Base-by-base conservation (phyloP, 2,888 invertebrate species). In the Stenichneumon culpator region DNA sequence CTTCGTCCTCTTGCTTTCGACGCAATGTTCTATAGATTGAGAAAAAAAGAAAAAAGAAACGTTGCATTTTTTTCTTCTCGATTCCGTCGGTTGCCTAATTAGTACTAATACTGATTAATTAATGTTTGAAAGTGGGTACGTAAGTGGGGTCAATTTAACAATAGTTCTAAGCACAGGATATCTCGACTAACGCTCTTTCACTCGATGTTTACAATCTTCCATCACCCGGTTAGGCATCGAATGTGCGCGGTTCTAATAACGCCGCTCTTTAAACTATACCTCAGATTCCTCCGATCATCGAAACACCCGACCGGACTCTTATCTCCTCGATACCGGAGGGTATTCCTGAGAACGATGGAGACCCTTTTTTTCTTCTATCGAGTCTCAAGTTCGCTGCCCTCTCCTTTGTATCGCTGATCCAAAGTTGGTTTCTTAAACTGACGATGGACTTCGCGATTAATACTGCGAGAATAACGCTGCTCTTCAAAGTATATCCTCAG, bases 61-160 rank as follows among this genome's bases (percentile, higher is more conserved):
- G 32, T 79, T 47, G 16, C 80, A 52, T 52, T 78, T 68, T 85
- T 74, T 83, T 78, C 39, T 69, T 79, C 67, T 87, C 60, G 50
- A 81, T 84, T 80, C 57, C 67, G 79, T 81, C 44, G 80, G 50
- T 73, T 52, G 87, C 87, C 86, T 86, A 87, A 87, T 83, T 87
- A 78, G 79, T 78, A 77, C 57, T 73, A 79, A 79, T 57, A 68
- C 50, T 57, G 47, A 84, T 57, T 70, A 65, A 72, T 75, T 73
- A 77, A 75, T 67, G 57, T 75, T 84, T 57, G 77, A 75, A 82
- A 82, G 72, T 78, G 78, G 77, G 65, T 79, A 69, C 75, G 54
- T 65, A 63, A 79, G 50, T 63, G 63, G 78, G 69, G 70, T 83
- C 63, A 79, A 69, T 75, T 69, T 79, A 79, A 74, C 69, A 83